Conservation (phyloP, 2,888 invertebrate genomes). For the Macrosoma leucophasiata region DNA sequence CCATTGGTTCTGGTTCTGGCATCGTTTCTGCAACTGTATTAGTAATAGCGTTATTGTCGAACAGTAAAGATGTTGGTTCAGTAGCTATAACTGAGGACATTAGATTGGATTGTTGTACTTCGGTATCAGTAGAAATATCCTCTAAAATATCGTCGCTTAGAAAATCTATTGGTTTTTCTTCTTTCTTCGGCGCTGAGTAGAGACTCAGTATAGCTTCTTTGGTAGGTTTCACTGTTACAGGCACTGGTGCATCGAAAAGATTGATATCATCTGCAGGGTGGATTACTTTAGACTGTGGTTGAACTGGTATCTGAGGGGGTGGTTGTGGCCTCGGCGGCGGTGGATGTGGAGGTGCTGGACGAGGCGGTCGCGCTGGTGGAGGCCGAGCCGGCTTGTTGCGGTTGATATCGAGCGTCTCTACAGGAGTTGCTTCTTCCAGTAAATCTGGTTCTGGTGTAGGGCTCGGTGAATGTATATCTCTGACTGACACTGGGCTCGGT, state of each 20-base stretch:
- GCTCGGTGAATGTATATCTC: slow-evolving; percentile 88
- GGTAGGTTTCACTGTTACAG: slow-evolving; percentile 64
- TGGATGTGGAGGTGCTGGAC: slow-evolving; percentile 61
- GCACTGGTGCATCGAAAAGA: slow-evolving; percentile 75
- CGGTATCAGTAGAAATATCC: slow-evolving; percentile 33
- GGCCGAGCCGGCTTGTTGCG: slow-evolving; percentile 51
- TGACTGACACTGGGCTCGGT: slow-evolving; percentile 90
- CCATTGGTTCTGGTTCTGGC: slow-evolving; percentile 14
- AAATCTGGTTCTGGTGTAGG: slow-evolving; percentile 82
- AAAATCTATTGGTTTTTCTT: slow-evolving; percentile 70
- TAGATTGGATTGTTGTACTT: slow-evolving; percentile 31
- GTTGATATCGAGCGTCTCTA: slow-evolving; percentile 53
- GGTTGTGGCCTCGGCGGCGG: slow-evolving; percentile 67
- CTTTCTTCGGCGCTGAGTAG: slow-evolving; percentile 64
- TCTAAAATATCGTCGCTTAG: slow-evolving; percentile 75
- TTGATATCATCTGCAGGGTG: slow-evolving; percentile 61
- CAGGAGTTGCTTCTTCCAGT: slow-evolving; percentile 39
- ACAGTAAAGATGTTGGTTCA: slow-evolving; percentile 22
- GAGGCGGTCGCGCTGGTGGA: slow-evolving; percentile 54
- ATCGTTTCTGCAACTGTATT: slow-evolving; percentile 21
- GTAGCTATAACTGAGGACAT: slow-evolving; percentile 30
- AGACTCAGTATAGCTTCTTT: slow-evolving; percentile 78
- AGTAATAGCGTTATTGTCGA: slow-evolving; percentile 17
- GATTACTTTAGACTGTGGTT: slow-evolving; percentile 35
- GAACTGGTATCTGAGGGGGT: slow-evolving; percentile 52